These are phyloP conservation scores for Uropsilus gracilis DNA, from an alignment of 2,113 vertebrate species.

Conservation along the genomic window DNA sequence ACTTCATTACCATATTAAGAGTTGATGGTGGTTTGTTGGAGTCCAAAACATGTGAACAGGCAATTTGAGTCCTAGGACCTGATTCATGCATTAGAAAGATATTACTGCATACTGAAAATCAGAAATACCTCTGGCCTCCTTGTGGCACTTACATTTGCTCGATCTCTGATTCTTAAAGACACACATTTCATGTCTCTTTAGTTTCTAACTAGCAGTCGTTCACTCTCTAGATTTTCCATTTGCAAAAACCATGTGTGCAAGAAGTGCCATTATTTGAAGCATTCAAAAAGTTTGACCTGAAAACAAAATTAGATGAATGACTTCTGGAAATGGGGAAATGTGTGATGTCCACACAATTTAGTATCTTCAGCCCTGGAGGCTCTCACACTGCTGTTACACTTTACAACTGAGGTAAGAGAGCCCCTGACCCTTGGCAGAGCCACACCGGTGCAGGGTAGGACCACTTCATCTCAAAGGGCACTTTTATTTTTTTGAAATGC, in stretches of 20 bases:
- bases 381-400: background rate
- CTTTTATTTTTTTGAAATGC: background rate
- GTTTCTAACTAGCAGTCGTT: background rate
- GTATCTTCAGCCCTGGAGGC: background rate
- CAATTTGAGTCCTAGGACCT: slow-evolving; percentile 52
- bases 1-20: slow-evolving; percentile 56
- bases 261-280: background rate
- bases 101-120: background rate
- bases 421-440: background rate
- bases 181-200: background rate
- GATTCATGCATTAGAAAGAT: slow-evolving; percentile 42
- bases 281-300: background rate
- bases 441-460: background rate
- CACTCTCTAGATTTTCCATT: background rate
- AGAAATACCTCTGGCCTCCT: background rate
- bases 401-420: background rate
- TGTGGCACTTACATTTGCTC: background rate
- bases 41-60: slow-evolving; percentile 38
- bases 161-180: background rate
- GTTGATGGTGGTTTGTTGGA: slow-evolving; percentile 40
- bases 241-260: background rate
- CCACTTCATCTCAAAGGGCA: background rate
- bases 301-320: background rate
- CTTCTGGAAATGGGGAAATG: background rate
- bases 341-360: background rate